A percentile compares a stretch with the other conserved stretches of the same genome.
Evolutionary conservation across 2,888 invertebrate genomes (phyloP).

Genomic region (Plebejus anna): DNA sequence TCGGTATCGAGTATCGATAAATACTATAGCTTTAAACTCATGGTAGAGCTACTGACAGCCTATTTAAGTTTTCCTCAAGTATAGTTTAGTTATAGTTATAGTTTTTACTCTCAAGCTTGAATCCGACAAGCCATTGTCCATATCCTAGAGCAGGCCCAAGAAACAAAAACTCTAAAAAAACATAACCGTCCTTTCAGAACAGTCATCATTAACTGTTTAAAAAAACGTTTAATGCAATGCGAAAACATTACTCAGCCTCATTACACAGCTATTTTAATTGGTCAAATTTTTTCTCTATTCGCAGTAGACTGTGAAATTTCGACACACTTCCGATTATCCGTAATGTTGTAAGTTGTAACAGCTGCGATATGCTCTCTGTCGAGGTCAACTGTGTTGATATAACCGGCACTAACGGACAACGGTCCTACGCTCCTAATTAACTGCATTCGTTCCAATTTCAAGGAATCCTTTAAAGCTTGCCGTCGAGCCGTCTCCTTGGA

Average conservation of each 20-base stretch:
- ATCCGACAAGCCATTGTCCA: neutral
- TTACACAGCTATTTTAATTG: slow-evolving; percentile 12
- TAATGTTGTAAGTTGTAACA: slow-evolving; percentile 23
- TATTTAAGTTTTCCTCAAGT: too few species aligned
- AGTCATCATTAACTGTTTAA: neutral
- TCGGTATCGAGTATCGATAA: too few species aligned
- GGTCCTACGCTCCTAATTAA: neutral
- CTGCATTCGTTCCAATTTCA: neutral
- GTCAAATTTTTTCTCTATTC: slow-evolving; percentile 15
- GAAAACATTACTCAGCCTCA: slow-evolving; percentile 14
- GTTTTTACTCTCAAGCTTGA: too few species aligned
- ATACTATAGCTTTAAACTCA: too few species aligned
- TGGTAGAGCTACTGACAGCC: too few species aligned
- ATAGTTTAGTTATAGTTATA: too few species aligned
- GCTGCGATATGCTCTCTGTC: slow-evolving; percentile 5
- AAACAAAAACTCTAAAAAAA: neutral
- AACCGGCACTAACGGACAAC: slow-evolving; percentile 9
- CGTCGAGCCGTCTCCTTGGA: neutral
- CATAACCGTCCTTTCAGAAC: neutral
- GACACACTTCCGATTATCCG: slow-evolving; percentile 22
- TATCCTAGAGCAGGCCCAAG: neutral
- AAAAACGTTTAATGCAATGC: neutral
- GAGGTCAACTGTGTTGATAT: slow-evolving; percentile 22
- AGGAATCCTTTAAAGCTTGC: neutral
- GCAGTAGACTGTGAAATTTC: slow-evolving; percentile 20